phyloP scores from a whole-genome alignment of 2,113 vertebrate species.

The Xerus inauris region DNA sequence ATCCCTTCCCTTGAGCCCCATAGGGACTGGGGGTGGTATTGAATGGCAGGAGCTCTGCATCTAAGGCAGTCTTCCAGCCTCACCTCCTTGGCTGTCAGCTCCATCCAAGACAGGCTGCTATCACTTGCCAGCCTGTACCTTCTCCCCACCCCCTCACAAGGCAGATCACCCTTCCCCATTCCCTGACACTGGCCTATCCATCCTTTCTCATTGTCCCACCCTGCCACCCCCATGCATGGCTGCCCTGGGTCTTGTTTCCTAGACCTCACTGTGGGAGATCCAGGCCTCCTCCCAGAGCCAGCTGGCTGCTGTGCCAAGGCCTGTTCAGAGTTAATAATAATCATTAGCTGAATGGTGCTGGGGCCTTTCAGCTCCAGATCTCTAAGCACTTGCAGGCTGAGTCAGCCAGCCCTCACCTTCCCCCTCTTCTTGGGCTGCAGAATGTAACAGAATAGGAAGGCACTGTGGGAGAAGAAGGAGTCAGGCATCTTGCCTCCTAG shows the following conservation, averaged over 20 bases:
- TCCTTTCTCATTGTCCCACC: constrained; percentile 35
- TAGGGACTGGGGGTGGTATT: background rate
- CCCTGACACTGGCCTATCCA: background rate
- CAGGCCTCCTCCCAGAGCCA: constrained; percentile 72
- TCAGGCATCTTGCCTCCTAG: background rate
- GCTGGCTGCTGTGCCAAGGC: constrained; percentile 70
- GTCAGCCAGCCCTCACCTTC: constrained; percentile 64
- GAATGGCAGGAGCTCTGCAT: background rate
- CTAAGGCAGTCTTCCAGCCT: background rate
- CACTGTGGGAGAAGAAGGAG: background rate
- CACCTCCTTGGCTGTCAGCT: background rate
- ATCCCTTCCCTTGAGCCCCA: background rate
- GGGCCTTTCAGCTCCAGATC: constrained; percentile 67
- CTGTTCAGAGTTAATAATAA: constrained; percentile 80
- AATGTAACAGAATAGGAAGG: constrained; percentile 3
- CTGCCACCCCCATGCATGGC: background rate
- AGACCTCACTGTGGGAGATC: constrained; percentile 72
- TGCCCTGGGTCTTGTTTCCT: constrained; percentile 69
- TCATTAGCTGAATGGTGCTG: constrained; percentile 71
- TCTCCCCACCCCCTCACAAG: background rate
- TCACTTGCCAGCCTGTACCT: background rate
- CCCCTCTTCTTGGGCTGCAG: background rate
- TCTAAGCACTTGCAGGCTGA: constrained; percentile 69
- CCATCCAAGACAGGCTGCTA: background rate
- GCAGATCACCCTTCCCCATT: background rate